phyloP scores from a whole-genome alignment of 2,797 vertebrate species.

The Basileuterus tristriatus region DNA sequence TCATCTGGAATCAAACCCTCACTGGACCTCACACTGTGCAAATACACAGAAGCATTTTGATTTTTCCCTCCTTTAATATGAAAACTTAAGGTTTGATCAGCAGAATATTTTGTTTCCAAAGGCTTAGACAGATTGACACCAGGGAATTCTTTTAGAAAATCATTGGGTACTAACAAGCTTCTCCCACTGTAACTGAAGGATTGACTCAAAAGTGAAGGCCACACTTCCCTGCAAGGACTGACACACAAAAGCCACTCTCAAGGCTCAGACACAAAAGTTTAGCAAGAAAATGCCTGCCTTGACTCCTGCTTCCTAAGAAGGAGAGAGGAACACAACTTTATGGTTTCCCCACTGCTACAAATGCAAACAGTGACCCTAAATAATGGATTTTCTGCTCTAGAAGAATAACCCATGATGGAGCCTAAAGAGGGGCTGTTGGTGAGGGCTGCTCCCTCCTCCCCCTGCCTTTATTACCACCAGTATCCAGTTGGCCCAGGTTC shows the following conservation, averaged over 20 bases:
- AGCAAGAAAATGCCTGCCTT: background rate
- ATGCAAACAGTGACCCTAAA: background rate
- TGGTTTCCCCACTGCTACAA: background rate
- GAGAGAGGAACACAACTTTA: background rate
- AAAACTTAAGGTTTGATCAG: background rate
- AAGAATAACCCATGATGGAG: background rate
- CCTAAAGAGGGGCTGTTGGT: background rate
- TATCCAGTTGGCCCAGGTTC: slow-evolving; percentile 51
- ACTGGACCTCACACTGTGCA: background rate
- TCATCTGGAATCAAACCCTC: background rate
- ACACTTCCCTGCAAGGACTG: background rate
- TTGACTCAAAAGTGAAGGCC: background rate
- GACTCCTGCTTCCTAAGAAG: background rate
- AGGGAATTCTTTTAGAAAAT: background rate
- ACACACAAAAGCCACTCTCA: background rate
- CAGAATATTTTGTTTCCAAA: background rate
- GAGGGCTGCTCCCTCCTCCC: background rate
- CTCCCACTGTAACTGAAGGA: background rate
- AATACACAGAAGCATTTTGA: background rate
- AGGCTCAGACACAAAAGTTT: background rate
- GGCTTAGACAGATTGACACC: background rate
- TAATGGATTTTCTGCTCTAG: background rate
- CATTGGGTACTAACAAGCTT: background rate
- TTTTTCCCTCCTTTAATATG: background rate
- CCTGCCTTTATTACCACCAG: slow-evolving; percentile 14